phyloP scores from a whole-genome alignment of 2,797 vertebrate genomes.

The Carapus acus region DNA sequence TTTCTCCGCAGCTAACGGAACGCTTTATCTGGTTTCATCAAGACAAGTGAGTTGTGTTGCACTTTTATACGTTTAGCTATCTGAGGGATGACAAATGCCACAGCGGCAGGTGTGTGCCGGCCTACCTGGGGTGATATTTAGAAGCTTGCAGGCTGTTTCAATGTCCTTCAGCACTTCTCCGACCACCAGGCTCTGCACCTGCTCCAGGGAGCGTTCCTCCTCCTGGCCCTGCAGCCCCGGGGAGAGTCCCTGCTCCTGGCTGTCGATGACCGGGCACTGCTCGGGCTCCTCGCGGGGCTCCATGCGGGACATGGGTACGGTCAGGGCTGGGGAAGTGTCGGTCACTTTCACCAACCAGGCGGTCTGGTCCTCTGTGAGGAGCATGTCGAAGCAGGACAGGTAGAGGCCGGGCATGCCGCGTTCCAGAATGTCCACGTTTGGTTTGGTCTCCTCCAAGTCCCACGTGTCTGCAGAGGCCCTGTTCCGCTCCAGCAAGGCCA shows the following conservation, averaged over 20 bases:
- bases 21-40: neutral
- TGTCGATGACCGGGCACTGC: slow-evolving; percentile 94
- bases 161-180: slow-evolving; percentile 98
- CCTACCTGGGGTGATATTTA: slow-evolving; percentile 92
- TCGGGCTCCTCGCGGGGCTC: slow-evolving; percentile 69
- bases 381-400: slow-evolving; percentile 90
- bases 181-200: slow-evolving; percentile 97
- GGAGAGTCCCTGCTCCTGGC: slow-evolving; percentile 83
- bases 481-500: slow-evolving; percentile 67
- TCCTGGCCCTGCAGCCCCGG: slow-evolving; percentile 79
- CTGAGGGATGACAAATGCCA: slow-evolving; percentile 3
- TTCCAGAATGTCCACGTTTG: slow-evolving; percentile 68
- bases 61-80: no score
- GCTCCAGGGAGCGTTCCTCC: slow-evolving; percentile 91
- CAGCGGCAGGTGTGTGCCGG: slow-evolving; percentile 9
- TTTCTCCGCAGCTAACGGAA: slow-evolving; percentile 23
- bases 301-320: slow-evolving; percentile 37
- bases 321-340: slow-evolving; percentile 51
- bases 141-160: slow-evolving; percentile 94
- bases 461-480: slow-evolving; percentile 64
- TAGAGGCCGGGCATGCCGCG: slow-evolving; percentile 78
- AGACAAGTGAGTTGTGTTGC: no score
- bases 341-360: slow-evolving; percentile 77
- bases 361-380: slow-evolving; percentile 75
- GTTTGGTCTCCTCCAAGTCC: slow-evolving; percentile 75